phyloP scores from a whole-genome alignment of 2,888 invertebrate species.

The Dorcus hopei region DNA sequence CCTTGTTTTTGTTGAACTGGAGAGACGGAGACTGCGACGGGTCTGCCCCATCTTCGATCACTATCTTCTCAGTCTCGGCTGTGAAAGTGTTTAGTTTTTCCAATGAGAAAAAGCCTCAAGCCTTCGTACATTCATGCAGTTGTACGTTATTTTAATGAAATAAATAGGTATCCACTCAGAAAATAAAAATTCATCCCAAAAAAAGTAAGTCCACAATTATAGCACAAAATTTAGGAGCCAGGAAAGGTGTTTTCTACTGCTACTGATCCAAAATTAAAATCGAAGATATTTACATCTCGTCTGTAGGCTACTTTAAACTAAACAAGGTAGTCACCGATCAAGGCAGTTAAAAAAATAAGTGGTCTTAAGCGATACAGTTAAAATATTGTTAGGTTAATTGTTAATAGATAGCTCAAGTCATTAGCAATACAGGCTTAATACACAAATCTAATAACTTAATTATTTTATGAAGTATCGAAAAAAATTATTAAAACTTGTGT shows the following conservation, averaged over 20 bases:
- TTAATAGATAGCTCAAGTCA: constrained; percentile 31
- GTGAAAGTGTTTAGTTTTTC: constrained; percentile 24
- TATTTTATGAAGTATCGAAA: no score
- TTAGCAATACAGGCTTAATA: constrained; percentile 16
- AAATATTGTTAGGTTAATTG: not conserved
- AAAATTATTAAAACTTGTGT: no score
- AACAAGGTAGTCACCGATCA: constrained; percentile 3
- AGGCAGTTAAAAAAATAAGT: not conserved
- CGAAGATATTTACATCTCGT: no score
- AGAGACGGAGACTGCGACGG: constrained; percentile 52
- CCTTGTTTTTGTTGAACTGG: constrained; percentile 54
- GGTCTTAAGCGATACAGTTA: not conserved
- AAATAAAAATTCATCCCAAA: not conserved
- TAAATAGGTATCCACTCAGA: not conserved
- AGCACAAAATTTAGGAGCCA: constrained; percentile 12
- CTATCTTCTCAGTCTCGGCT: constrained; percentile 64
- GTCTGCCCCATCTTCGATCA: constrained; percentile 48
- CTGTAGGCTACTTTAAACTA: not conserved
- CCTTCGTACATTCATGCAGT: no score
- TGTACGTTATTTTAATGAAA: no score
- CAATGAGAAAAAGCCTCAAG: no score
- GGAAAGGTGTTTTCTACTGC: constrained; percentile 8
- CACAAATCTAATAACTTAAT: no score
- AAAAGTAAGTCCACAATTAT: not conserved
- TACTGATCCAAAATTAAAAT: no score